Base-by-base conservation (phyloP, 1,140 invertebrate species). In the Eupristina koningsbergeri region DNA sequence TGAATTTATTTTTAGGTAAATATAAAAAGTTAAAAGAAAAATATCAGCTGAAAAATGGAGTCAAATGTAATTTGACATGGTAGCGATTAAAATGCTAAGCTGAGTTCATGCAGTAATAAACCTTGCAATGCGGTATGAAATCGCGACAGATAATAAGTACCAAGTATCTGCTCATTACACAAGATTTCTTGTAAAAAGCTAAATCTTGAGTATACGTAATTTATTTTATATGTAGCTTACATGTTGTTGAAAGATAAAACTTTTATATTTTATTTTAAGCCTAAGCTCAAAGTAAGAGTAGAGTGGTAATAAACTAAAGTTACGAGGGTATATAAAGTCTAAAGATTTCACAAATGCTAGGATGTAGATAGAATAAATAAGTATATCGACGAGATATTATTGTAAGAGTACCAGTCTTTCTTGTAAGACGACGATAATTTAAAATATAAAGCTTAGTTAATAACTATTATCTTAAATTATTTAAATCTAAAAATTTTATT, bases 231-330 rank as follows among this genome's bases (percentile, higher is more conserved):
- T 39, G 36, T n/a, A 67, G 5, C 64, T 67, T 67, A 36, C 64
- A 67, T 67, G 13, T 15, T 36, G 34, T 36, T 22, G 34, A 67
- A 64, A 36, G 34, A 67, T 67, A 67, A 67, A 67, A 67, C 31
- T 67, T 67, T 67, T 67, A 67, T 67, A 67, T 39, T 67, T 67
- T 67, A 67, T 8, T 67, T 67, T 67, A 34, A 67, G 64, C 8
- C 64, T 58, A 67, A 67, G 64, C 31, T 67, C 17, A 34, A 67
- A 67, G 29, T 64, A 64, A 64, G 34, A 34, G 61, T 64, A 64
- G 15, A 67, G 34, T 67, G 64, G 15, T 17, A 36, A 39, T 67
- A 67, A 67, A 67, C 31, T 39, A 34, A 36, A 67, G 64, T 67
- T 67, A 67, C 34, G 64, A 67, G 64, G 64, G 29, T 67, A 5